Conservation (phyloP, 2,113 vertebrate genomes). For the Hemiprocne comata region DNA sequence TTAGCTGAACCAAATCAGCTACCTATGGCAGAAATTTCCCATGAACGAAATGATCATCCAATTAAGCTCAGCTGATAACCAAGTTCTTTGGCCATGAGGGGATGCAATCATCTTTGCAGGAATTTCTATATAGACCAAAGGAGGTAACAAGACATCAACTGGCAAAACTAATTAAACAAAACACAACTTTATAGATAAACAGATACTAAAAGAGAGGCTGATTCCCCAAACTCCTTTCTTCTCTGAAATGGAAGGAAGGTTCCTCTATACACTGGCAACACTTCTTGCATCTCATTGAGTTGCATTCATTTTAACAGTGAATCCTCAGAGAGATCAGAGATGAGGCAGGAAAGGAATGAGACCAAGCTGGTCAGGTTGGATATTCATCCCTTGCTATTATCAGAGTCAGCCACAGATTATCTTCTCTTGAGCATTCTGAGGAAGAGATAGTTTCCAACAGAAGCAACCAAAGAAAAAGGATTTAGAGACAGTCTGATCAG, state of each 20-base stretch:
- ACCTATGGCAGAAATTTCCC: not conserved
- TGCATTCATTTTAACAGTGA: not conserved
- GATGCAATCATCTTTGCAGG: not conserved
- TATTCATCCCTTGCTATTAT: not conserved
- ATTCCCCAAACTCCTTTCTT: not conserved
- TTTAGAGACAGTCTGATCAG: not conserved
- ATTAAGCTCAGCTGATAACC: not conserved
- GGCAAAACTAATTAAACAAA: not conserved
- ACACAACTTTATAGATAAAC: not conserved
- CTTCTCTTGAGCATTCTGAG: not conserved
- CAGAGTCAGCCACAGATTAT: not conserved
- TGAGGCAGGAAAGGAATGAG: not conserved
- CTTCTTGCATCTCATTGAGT: not conserved
- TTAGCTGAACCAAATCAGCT: not conserved
- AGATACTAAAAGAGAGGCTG: not conserved
- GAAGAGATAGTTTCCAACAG: not conserved
- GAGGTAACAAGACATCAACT: not conserved
- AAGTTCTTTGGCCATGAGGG: not conserved
- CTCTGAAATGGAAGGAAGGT: not conserved
- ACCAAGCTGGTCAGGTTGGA: not conserved
- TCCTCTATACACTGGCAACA: not conserved
- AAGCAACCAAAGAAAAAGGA: not conserved
- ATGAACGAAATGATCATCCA: not conserved
- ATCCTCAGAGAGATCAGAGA: not conserved
- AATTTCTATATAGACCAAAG: not conserved